Evolutionary conservation across 2,888 invertebrate species (phyloP), one percentile per base, ranked within the genome.

Genomic region (Biston stratarius): DNA sequence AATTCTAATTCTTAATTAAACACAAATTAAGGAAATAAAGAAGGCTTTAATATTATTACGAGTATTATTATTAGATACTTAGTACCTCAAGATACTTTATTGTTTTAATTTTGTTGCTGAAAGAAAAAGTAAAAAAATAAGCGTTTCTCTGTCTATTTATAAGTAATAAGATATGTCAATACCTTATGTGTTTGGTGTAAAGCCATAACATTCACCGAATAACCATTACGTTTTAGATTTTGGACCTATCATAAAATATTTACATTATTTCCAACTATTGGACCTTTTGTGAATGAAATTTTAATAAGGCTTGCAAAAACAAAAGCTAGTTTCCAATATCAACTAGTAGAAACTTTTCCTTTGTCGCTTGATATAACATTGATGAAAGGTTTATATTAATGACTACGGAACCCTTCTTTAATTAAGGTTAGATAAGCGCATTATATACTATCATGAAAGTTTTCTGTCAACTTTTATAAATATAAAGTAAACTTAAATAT

Each of bases 251-350:
- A 14, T 67, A 55, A 63, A 63, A 59, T 63, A 63, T 63, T 63
- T 60, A 53, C 44, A 42, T 52, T 55, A 59, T 40, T 52, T 51
- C 10, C 14, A 24, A n/a, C 2, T 51, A 33, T 42, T 56, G 15
- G 24, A 45, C 59, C 59, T 40, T 62, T 53, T 38, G 34, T 44
- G 15, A 44, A 53, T 66, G 33, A 36, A 61, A 53, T 51, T 38
- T 66, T 66, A 51, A 61, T 66, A 51, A 59, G 53, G 61, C 57
- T 58, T 34, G 15, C 44, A 44, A 65, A 67, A 62, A 60, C 55
- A 45, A 55, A 58, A 58, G 58, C 34, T 63, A 9, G 1, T 45
- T 56, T 15, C 36, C 33, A 24, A 6, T 55, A 12, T 12, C 5
- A 7, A 44, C 24, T n/a, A 45, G 38, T 49, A 34, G 45, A 52